Percentiles rank a stretch among this genome's conserved stretches.
These are phyloP conservation scores for Hippocampus mohnikei DNA, from an alignment of 2,113 vertebrate genomes.

Conservation along the genomic window DNA sequence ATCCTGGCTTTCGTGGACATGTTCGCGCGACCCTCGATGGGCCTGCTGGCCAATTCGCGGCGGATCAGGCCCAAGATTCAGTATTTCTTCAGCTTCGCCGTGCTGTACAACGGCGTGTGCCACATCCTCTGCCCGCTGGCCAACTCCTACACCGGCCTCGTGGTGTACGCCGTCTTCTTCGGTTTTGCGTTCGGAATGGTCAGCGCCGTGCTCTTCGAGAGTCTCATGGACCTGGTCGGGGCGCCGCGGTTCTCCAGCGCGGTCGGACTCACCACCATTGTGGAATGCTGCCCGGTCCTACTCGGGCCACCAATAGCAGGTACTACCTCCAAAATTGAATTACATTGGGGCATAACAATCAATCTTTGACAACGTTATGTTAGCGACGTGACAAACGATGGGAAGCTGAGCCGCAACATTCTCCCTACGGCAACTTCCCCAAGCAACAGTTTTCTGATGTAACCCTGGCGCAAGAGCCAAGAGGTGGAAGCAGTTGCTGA, in stretches of 20 bases:
- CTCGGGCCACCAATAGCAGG: constrained; percentile 93
- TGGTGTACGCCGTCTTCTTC: constrained; percentile 89
- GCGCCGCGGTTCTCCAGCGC: constrained; percentile 90
- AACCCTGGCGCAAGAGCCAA: not conserved
- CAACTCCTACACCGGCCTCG: constrained; percentile 80
- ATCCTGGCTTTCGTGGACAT: constrained; percentile 95
- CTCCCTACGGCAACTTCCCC: not conserved
- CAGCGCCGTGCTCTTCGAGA: constrained; percentile 93
- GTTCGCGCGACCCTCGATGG: constrained; percentile 89
- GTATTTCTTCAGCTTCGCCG: constrained; percentile 91
- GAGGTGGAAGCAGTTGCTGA: not conserved
- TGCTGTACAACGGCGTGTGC: constrained; percentile 89
- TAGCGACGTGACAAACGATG: not conserved
- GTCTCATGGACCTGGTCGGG: constrained; percentile 93
- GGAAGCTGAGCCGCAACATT: not conserved
- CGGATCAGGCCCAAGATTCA: constrained; percentile 87
- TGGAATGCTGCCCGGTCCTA: constrained; percentile 92
- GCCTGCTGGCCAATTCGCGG: constrained; percentile 86
- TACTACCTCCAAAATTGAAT: constrained; percentile 53
- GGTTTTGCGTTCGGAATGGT: constrained; percentile 97
- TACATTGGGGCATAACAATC: too few species aligned
- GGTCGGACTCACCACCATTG: constrained; percentile 89
- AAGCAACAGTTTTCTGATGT: not conserved
- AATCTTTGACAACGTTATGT: not conserved
- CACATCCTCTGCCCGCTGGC: constrained; percentile 88